These are phyloP conservation scores for Gonioctena quinquepunctata DNA, from an alignment of 1,140 invertebrate species.

Conservation along the genomic window DNA sequence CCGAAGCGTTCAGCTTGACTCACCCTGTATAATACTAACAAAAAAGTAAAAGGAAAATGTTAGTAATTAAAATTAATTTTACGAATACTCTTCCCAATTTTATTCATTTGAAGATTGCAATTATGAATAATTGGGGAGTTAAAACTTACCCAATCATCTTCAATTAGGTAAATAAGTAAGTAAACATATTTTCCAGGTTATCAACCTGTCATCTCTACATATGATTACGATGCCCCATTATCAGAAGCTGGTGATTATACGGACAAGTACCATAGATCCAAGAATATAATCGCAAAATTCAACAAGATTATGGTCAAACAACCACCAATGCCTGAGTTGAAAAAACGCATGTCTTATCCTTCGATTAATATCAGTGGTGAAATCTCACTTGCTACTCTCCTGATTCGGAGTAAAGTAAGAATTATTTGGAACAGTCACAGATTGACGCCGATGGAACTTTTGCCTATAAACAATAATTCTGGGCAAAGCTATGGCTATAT, in stretches of 20 bases:
- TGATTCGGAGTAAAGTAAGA: constrained; percentile 58
- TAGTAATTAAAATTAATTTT: too few species aligned
- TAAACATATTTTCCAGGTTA: constrained; percentile 39
- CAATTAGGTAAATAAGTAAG: too few species aligned
- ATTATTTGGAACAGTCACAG: constrained; percentile 51
- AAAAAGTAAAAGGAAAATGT: too few species aligned
- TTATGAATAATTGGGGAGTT: too few species aligned
- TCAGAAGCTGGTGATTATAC: constrained; percentile 61
- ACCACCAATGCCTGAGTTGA: constrained; percentile 47
- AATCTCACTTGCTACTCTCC: constrained; percentile 32
- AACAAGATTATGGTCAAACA: constrained; percentile 52
- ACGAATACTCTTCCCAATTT: too few species aligned
- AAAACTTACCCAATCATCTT: too few species aligned
- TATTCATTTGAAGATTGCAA: too few species aligned
- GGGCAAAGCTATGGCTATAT: constrained; percentile 67
- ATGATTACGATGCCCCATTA: constrained; percentile 62
- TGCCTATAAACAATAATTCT: constrained; percentile 59
- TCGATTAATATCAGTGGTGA: constrained; percentile 33
- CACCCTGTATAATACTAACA: too few species aligned
- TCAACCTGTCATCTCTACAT: constrained; percentile 57
- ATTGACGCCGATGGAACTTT: constrained; percentile 60
- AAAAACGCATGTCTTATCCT: constrained; percentile 48
- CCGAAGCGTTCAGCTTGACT: too few species aligned
- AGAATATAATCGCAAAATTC: constrained; percentile 52
- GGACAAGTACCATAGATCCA: constrained; percentile 54